Base-by-base conservation (phyloP, 2,113 vertebrate genomes). In the Rhea americana region DNA sequence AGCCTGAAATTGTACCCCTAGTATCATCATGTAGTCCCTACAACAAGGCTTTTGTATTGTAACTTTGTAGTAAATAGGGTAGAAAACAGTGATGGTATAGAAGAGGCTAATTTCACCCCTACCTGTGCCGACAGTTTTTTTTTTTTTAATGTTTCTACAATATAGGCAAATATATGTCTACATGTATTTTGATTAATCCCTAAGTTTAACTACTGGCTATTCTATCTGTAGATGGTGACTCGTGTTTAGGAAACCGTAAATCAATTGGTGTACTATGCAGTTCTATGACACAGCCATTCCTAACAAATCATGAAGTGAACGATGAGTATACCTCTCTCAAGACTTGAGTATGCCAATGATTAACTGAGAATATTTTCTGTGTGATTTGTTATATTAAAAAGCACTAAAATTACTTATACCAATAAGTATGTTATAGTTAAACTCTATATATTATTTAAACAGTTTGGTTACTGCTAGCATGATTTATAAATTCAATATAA, bases 401-500 rank as follows among this genome's bases (percentile, higher is more conserved):
- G 67, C 76, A 86, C 85, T 58, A 77, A 92, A 85, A 82, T 93
- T 91, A 78, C 94, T 95, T 91, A 92, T 90, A 53, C 73, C 93
- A 68, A 77, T 91, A 91, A 93, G 83, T 82, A 70, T 35, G 30
- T 91, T 92, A 91, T 47, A 87, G 83, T 94, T 95, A 94, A 90
- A 88, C 85, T 90, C 85, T 91, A 78, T 75, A 43, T 87, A 94
- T 94, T 96, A 86, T 82, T 94, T 85, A 93, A 93, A 89, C 82
- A 93, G 92, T 94, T 94, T 89, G 82, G 94, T 94, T 96, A 88
- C 94, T 93, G 82, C 78, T 93, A 90, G 76, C 43, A 62, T 75
- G 91, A 95, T 97, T 97, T 95, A 91, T 93, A 95, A 93, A 94
- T 95, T 93, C 92, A 89, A 93, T 95, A 96, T 94, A 74, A 92